Evolutionary conservation across 2,888 invertebrate genomes (phyloP).

Genomic region (Gortyna flavago): DNA sequence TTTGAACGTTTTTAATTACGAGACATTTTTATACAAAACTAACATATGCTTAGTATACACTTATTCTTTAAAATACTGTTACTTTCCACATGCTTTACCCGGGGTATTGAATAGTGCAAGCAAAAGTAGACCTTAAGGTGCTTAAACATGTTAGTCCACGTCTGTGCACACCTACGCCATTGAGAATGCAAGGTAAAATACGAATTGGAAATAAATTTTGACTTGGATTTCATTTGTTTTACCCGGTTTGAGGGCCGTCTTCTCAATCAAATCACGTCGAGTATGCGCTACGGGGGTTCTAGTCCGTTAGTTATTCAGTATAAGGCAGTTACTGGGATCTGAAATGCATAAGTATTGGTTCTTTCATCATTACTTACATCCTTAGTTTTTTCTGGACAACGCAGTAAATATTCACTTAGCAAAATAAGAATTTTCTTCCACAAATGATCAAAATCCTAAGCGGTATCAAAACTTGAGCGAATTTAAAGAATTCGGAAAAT

Average conservation of each 20-base stretch:
- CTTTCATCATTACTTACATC: too few species aligned
- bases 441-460: conserved; percentile 35
- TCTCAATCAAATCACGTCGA: conserved; percentile 34
- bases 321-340: neutral
- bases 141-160: neutral
- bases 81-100: neutral
- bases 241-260: conserved; percentile 11
- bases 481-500: conserved; percentile 56
- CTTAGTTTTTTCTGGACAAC: neutral
- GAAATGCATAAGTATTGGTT: neutral
- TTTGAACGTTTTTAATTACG: neutral
- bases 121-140: neutral
- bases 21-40: neutral
- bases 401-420: neutral
- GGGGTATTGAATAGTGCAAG: neutral
- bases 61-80: neutral
- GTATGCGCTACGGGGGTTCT: neutral
- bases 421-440: conserved; percentile 2
- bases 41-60: neutral
- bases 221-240: conserved; percentile 53
- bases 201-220: conserved; percentile 29
- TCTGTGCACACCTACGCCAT: neutral
- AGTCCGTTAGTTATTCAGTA: conserved; percentile 9
- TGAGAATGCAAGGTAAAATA: conserved; percentile 18
- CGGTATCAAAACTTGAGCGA: conserved; percentile 45